Evolutionary conservation across 2,797 vertebrate genomes (phyloP), one percentile per base, ranked within the genome.

Genomic region (Graptemys geographica): DNA sequence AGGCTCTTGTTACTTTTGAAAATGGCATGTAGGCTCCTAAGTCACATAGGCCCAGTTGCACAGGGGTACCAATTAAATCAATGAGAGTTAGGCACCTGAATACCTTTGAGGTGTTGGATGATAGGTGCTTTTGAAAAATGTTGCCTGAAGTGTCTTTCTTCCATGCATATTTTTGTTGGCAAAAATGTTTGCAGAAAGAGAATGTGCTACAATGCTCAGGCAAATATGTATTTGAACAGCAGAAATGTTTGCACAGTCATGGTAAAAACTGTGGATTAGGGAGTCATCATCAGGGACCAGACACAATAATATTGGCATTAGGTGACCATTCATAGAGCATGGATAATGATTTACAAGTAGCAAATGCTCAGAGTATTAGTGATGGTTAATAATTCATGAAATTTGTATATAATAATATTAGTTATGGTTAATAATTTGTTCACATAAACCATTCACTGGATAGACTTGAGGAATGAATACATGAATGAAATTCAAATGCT

Each of bases 281-380:
- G 33, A 69, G 3, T n/a, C 33, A 11, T 16, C 65, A 74, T 41
- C 10, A 1, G 78, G 78, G 41, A 84, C 11, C 1, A 69, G n/a
- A 37, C 37, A 69, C n/a, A 69, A 9, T 28, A 82, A 19, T 9
- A 11, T 4, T 3, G 31, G 80, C 27, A 7, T 18, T 27, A 90
- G 86, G 72, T 2, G 72, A 82, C 19, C 0, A 1, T 51, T 72
- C 0, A 15, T 25, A 37, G 4, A 47, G 6, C 5, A 4, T 37
- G n/a, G 31, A 52, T 52, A 2, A 21, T 65, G 44, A 49, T 86
- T 0, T 10, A 88, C 5, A 81, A 44, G 53, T 72, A 59, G 83
- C 56, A 83, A 88, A 33, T 81, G 78, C 15, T 81, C 69, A 2
- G 23, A 21, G 65, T 0, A 47, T 5, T 8, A 33, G 51, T 56